Percentiles rank a stretch among this genome's conserved stretches.
Evolutionary conservation across 2,797 vertebrate genomes (phyloP).

Genomic region (Meda fulgida): DNA sequence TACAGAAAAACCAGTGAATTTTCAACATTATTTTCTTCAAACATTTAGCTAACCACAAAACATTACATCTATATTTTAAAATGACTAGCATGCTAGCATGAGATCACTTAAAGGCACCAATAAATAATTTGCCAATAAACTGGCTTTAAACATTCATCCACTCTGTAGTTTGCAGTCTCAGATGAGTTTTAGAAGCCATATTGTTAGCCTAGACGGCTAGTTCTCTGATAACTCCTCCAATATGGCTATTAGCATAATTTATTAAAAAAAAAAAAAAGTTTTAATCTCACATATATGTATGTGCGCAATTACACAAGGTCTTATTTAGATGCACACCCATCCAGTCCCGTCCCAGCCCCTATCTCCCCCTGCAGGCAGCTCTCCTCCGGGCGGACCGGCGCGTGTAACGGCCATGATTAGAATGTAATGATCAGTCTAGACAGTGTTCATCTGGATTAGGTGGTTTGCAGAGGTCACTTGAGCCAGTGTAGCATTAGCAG

Average conservation of each 20-base stretch:
- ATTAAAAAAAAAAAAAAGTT: conserved; percentile 28
- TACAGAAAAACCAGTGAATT: not conserved
- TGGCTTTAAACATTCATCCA: not conserved
- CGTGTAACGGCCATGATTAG: conserved; percentile 67
- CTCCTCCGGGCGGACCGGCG: conserved; percentile 6
- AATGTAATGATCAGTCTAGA: conserved; percentile 82
- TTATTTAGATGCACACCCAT: conserved; percentile 1
- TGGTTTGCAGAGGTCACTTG: conserved; percentile 61
- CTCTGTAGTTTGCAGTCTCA: not conserved
- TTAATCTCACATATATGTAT: conserved; percentile 1
- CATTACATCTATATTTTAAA: not conserved
- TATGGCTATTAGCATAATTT: conserved; percentile 31
- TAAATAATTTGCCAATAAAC: not conserved
- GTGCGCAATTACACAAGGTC: not conserved
- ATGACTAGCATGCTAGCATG: not conserved
- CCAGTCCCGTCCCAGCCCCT: not conserved
- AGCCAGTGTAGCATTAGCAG: conserved; percentile 56
- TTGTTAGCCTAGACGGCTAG: not conserved
- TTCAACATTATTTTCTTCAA: not conserved
- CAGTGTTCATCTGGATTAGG: conserved; percentile 81
- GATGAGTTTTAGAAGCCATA: not conserved
- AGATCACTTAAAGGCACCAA: not conserved
- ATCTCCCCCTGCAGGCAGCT: conserved; percentile 46
- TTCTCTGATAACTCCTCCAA: not conserved
- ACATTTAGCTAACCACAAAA: not conserved